Evolutionary conservation across 2,888 invertebrate genomes (phyloP), one percentile per base, ranked within the genome.

Genomic region (Archips crataeganus): DNA sequence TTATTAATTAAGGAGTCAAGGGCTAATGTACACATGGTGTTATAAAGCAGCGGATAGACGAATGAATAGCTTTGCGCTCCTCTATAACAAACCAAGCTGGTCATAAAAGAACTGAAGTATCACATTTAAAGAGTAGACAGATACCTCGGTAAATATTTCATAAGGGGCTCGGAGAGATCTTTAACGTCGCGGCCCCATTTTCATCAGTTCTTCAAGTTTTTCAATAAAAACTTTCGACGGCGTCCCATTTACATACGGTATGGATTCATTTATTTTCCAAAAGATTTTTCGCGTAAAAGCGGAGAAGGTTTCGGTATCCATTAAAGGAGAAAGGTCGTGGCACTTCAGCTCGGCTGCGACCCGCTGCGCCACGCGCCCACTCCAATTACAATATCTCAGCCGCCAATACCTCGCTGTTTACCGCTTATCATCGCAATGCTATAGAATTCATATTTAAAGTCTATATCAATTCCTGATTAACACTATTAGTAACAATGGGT

Each of bases 181-280:
- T 90, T 88, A 88, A 87, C 87, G 89, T 87, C 84, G 88, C 89
- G 85, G 85, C 86, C 89, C 90, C 92, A 92, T 93, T 93, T 93
- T 92, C 92, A 93, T 93, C 90, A 91, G 90, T 89, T 88, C 89
- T 86, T 93, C 90, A 94, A 93, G 93, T 94, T 94, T 94, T 94
- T 93, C 93, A 94, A 94, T 94, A 94, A 94, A 94, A 94, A 93
- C 92, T 93, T 93, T 91, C 87, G 84, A 88, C 88, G 89, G 86
- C 85, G 87, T 88, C 89, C 89, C 90, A 93, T 93, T 94, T 93
- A 92, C 93, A 93, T 93, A 93, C 93, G 91, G 90, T 90, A 90
- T 90, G 90, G 92, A 91, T 91, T 93, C 93, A 91, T 92, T 92
- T 91, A 92, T 93, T 93, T 91, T 88, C 86, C 87, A 84, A 91